Conservation (phyloP, 2,888 invertebrate genomes). For the Tetanocera ferruginea region DNA sequence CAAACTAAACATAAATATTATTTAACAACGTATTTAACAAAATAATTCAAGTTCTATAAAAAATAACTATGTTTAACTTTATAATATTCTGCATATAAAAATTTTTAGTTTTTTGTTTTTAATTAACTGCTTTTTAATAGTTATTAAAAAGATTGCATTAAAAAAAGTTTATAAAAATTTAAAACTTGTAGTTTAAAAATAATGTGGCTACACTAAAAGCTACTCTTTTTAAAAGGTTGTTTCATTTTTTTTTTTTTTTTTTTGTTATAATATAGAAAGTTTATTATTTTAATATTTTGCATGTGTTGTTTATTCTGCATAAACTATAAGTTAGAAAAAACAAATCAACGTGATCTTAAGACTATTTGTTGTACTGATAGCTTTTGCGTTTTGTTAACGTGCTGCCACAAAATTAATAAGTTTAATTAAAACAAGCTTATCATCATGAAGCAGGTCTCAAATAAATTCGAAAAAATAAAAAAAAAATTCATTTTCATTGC, state of each 20-base stretch:
- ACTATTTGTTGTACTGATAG: no score
- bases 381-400: no score
- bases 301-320: background rate
- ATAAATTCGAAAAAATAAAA: no score
- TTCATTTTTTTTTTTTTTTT: slow-evolving; percentile 15
- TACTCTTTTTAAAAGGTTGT: slow-evolving; percentile 6
- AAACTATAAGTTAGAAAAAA: background rate
- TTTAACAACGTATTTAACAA: slow-evolving; percentile 18
- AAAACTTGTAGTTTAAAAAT: slow-evolving; percentile 21
- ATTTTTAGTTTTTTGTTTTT: background rate
- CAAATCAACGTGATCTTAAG: background rate
- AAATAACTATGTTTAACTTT: slow-evolving; percentile 5
- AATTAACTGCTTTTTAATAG: background rate
- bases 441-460: no score
- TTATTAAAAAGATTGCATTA: slow-evolving; percentile 16
- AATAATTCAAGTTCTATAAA: slow-evolving; percentile 9
- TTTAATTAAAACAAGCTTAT: no score
- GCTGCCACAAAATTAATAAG: no score
- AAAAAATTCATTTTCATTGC: no score
- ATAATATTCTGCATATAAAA: background rate
- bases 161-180: slow-evolving; percentile 20
- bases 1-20: background rate
- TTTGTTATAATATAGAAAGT: background rate
- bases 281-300: background rate
- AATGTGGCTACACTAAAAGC: slow-evolving; percentile 16